These are phyloP conservation scores for Hucho hucho DNA, from an alignment of 2,113 vertebrate species.

Conservation along the genomic window DNA sequence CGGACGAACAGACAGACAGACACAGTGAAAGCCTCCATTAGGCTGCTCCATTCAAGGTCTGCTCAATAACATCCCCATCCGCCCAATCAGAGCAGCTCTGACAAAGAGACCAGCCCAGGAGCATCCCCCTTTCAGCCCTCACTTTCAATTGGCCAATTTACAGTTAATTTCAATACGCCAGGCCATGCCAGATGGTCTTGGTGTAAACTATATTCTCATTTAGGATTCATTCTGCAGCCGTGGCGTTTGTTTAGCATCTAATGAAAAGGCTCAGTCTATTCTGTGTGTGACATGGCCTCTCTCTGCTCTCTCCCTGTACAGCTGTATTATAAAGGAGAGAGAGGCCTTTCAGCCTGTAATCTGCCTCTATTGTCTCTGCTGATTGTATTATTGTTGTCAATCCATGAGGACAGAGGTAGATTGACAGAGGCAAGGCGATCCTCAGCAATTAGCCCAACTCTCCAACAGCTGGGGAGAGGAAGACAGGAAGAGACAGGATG, in stretches of 20 bases:
- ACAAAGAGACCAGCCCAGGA: conserved; percentile 25
- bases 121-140: conserved; percentile 32
- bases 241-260: conserved; percentile 63
- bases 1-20: conserved; percentile 21
- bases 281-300: conserved; percentile 23
- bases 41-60: conserved; percentile 38
- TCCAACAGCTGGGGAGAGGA: conserved; percentile 60
- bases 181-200: conserved; percentile 66
- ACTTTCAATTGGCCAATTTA: conserved; percentile 61
- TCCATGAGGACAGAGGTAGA: conserved; percentile 47
- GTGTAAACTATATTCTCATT: conserved; percentile 62
- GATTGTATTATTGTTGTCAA: conserved; percentile 62
- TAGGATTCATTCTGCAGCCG: conserved; percentile 64
- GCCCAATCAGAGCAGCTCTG: conserved; percentile 31
- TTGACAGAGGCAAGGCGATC: conserved; percentile 51
- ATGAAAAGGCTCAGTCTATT: conserved; percentile 56
- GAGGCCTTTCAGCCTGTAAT: conserved; percentile 54
- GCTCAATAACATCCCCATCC: conserved; percentile 34
- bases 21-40: conserved; percentile 51
- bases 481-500: conserved; percentile 37
- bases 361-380: conserved; percentile 55
- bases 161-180: conserved; percentile 55
- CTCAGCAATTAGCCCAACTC: conserved; percentile 56
- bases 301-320: conserved; percentile 4
- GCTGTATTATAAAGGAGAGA: conserved; percentile 17